These are phyloP conservation scores for Aptenodytes patagonicus DNA, from an alignment of 2,113 vertebrate species.

Conservation along the genomic window DNA sequence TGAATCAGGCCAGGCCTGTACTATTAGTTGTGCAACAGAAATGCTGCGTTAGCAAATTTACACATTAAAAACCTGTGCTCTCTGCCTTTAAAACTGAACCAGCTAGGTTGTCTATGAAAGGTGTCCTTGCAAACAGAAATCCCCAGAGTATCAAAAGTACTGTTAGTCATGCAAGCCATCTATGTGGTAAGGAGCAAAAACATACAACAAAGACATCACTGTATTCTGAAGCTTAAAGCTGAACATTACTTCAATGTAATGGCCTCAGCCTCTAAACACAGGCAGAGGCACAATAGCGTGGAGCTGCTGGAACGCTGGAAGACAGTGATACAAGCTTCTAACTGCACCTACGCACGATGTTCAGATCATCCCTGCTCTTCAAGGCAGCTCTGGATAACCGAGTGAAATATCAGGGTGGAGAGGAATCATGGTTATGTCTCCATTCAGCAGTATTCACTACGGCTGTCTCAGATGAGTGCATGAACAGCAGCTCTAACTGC, in stretches of 20 bases:
- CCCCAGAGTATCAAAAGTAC: neutral
- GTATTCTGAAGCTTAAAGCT: neutral
- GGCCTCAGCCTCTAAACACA: neutral
- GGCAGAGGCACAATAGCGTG: neutral
- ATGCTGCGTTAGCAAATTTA: neutral
- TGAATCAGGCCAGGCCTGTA: neutral
- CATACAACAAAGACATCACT: neutral
- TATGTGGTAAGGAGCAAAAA: neutral
- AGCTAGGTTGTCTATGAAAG: neutral
- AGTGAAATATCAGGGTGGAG: accelerated
- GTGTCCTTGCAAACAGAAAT: neutral
- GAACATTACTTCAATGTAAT: neutral
- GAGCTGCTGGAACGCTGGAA: neutral
- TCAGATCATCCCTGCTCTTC: neutral
- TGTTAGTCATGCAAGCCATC: neutral
- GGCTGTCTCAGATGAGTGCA: neutral
- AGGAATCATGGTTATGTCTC: neutral
- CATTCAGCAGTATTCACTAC: accelerated
- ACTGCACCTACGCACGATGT: neutral
- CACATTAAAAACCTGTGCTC: neutral
- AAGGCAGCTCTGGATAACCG: neutral
- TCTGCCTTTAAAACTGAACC: neutral
- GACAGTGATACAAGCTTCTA: neutral
- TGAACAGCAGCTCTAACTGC: neutral
- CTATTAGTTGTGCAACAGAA: neutral